Evolutionary conservation across 2,797 vertebrate species (phyloP), one percentile per base, ranked within the genome.

Genomic region (Silurus lanzhouensis): DNA sequence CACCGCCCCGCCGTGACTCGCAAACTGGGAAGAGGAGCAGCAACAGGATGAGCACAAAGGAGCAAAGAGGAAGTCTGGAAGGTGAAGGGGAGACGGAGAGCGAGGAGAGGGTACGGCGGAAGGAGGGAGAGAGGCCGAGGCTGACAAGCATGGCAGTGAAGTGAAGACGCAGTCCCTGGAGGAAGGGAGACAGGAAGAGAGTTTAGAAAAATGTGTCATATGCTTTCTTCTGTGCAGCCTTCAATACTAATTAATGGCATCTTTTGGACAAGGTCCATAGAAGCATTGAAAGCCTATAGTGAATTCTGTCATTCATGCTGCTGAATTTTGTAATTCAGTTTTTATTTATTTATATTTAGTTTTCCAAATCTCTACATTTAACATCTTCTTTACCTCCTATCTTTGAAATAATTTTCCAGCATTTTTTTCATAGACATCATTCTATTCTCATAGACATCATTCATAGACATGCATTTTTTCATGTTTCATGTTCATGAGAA

Each of bases 61-160:
- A 91, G 72, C 88, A 88, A 48, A 87, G 85, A 70, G 87, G 31
- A 25, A 70, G 83, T 80, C 79, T 86, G 86, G 88, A 88, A 87
- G 89, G 85, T 85, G 87, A 83, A 72, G 70, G 88, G 19, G 77
- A 87, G 15, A 75, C 82, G 81, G 91, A 92, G 79, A 89, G 79
- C 15, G 87, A 84, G 89, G 93, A 91, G 84, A 91, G 72, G 75
- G 78, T 55, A 58, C 92, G 93, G 91, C 93, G 92, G 91, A 90
- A 89, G 91, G 92, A 93, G 89, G 92, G 91, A 93, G 91, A 92
- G 89, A 88, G 90, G 91, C 90, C 91, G 91, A 94, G 95, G 95
- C 95, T 94, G 93, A 95, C 94, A 94, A 95, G 94, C 95, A 96
- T 96, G 89, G 92, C 93, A 94, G 91, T 94, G 92, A 90, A 95